Percentiles rank a stretch among this genome's conserved stretches.
Evolutionary conservation across 2,888 invertebrate species (phyloP).

Genomic region (Myopa testacea): DNA sequence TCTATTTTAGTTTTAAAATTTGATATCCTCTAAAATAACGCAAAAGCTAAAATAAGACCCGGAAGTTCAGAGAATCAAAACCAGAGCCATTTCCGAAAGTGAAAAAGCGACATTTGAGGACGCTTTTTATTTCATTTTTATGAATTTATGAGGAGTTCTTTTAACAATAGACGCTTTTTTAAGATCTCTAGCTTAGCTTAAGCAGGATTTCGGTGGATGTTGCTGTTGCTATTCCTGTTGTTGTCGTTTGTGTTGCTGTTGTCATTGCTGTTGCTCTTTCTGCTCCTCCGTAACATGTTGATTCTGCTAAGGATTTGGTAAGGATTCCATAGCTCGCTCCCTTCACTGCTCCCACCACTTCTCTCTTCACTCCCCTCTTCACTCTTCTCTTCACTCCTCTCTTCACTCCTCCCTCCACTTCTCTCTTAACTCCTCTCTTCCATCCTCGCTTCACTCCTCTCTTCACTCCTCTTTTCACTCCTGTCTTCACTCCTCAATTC

Average conservation of each 20-base stretch:
- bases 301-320: constrained; percentile 2
- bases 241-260: background rate
- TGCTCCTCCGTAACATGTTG: constrained; percentile 2
- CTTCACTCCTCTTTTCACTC: background rate
- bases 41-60: background rate
- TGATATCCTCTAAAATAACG: background rate
- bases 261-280: background rate
- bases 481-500: background rate
- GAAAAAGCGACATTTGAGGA: constrained; percentile 12
- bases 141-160: too few relatives aligned
- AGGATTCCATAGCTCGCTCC: background rate
- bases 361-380: background rate
- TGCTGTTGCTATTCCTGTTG: background rate
- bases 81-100: background rate
- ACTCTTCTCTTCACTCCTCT: background rate
- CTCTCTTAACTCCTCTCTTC: too few relatives aligned
- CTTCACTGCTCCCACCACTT: background rate
- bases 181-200: background rate
- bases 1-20: background rate
- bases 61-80: too few relatives aligned
- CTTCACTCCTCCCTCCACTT: too few relatives aligned
- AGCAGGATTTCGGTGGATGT: background rate
- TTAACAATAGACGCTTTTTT: background rate
- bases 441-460: background rate
- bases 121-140: constrained; percentile 7